Conservation (phyloP, 1,140 invertebrate genomes). For the Pachypsylla venusta region DNA sequence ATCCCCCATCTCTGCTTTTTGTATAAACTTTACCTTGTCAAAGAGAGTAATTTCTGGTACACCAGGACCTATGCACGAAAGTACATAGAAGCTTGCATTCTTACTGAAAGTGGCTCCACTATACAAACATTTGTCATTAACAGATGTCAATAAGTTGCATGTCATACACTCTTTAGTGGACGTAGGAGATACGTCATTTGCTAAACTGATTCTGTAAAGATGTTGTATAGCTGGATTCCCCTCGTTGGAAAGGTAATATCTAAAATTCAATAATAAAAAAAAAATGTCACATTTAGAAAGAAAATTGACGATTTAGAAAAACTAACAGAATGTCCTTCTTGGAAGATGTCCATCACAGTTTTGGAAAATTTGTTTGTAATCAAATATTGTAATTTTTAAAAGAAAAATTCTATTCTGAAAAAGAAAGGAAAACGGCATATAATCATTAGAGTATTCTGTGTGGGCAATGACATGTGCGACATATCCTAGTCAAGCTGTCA, state of each 20-base stretch:
- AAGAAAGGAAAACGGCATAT: too few species aligned
- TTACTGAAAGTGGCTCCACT: slow-evolving; percentile 49
- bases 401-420: too few species aligned
- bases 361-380: too few species aligned
- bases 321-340: too few species aligned
- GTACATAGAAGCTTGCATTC: slow-evolving; percentile 45
- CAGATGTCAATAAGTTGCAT: slow-evolving; percentile 32
- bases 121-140: slow-evolving; percentile 42
- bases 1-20: too few species aligned
- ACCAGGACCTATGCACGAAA: slow-evolving; percentile 57
- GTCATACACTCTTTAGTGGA: slow-evolving; percentile 29
- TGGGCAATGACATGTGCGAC: too few species aligned
- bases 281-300: too few species aligned
- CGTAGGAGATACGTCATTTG: slow-evolving; percentile 14
- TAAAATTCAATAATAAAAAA: slow-evolving; percentile 27
- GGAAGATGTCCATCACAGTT: too few species aligned
- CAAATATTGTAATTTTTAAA: too few species aligned
- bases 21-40: slow-evolving; percentile 28
- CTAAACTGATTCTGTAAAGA: background rate
- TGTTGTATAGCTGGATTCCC: slow-evolving; percentile 27
- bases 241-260: slow-evolving; percentile 50
- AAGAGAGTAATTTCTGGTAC: slow-evolving; percentile 32
- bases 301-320: too few species aligned
- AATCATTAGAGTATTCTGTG: too few species aligned
- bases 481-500: too few species aligned